Evolutionary conservation across 35 echinoderm and acorn worm genomes (phyloP), one percentile per base, ranked within the genome.

Genomic region (Hemicentrotus pulcherrimus): DNA sequence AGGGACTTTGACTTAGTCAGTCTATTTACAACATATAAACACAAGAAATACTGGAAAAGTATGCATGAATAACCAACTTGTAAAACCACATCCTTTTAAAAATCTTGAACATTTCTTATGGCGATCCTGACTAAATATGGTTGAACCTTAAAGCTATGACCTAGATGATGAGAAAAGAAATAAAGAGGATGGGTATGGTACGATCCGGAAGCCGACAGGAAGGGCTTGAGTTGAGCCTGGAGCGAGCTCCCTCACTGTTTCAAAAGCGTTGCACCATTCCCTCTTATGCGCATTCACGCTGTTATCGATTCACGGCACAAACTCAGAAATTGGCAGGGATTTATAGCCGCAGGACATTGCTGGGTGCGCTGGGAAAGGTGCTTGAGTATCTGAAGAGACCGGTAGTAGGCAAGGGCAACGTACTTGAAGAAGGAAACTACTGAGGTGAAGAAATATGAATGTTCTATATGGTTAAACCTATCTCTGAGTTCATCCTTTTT

Each of bases 281-380:
- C 91, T 93, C 91, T 50, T 93, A 47, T 93, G 91, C 48, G 22
- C 91, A 58, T 93, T 93, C 91, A 93, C 91, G 48, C 46, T 93
- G 48, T 93, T 78, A 93, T 93, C 91, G 91, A 93, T 93, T 58
- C 9, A 18, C 22, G 15, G 48, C 30, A 58, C 48, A 93, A 93
- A 93, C 91, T 47, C 5, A 12, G 16, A 47, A 93, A 93, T 55
- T 93, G 45, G 91, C 48, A 93, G 24, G 48, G 46, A 93, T 58
- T 93, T 93, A 31, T 93, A 90, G 88, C 88, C 48, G 46, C 46
- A 47, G 91, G 48, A 31, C 46, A 93, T 93, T 33, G 16, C 91
- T 93, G 2, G 65, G 28, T 47, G 45, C 48, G 31, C 48, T 55
- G 31, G 32, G 46, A 12, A 31, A 93, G 91, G 91, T 93, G 48